Base-by-base conservation (phyloP, 1,140 invertebrate genomes). In the Gryon sp. region DNA sequence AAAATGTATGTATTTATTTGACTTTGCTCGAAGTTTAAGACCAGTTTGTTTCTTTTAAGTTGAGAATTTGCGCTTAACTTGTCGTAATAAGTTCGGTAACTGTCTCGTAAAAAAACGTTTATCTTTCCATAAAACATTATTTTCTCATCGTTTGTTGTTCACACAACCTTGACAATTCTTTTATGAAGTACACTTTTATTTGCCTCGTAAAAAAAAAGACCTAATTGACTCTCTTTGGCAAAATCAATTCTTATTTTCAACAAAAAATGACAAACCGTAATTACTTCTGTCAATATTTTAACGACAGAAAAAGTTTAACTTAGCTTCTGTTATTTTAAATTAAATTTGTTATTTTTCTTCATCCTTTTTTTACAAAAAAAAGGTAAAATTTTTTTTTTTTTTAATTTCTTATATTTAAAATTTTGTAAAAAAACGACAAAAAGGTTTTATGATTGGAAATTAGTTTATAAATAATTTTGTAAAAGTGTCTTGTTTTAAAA, bases 51-150 rank as follows among this genome's bases (percentile, higher is more conserved):
- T 69, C 45, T 55, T 41, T 28, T 63, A 15, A 41, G 50, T 63
- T 24, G 38, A 22, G 22, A 38, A 53, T 65, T 66, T 19, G 18
- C 46, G 59, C 53, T 74, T 38, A 74, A 74, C 70, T 66, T 18
- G 45, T 12, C 53, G 53, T 46, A 45, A 74, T 74, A 53, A 74
- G 70, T 66, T 66, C 28, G 36, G 45, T 74, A 60, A 74, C 52
- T 74, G 60, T 65, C 70, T 74, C 70, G 60, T 74, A 48, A 73
- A 72, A 69, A 69, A 74, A 65, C 52, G 22, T 59, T 74, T 60
- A 74, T 57, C 60, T 66, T 66, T 74, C 46, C 60, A 74, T 74
- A 75, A 75, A 75, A 68, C 55, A 75, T 66, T 30, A 55, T 75
- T 68, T 75, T 75, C 72, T 62, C 72, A 75, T 75, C 70, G 53